phyloP scores from a whole-genome alignment of 2,888 invertebrate species.

The Alentia gelatinosa region DNA sequence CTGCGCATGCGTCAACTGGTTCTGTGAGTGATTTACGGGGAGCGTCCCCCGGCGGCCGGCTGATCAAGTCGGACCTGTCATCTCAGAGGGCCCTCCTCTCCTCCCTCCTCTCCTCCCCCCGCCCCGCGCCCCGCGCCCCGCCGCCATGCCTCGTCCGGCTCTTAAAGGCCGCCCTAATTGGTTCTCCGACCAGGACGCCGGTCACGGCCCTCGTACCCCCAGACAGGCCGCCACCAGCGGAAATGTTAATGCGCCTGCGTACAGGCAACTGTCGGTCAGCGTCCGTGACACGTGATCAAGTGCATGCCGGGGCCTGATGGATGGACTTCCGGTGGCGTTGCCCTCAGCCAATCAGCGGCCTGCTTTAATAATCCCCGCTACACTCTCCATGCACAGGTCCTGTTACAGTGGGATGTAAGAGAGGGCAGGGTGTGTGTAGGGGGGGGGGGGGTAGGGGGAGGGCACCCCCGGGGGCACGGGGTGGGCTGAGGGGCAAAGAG shows the following conservation, averaged over 20 bases:
- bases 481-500: neutral
- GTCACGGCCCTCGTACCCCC: neutral
- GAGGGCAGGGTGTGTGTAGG: neutral
- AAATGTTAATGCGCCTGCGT: neutral
- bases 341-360: neutral
- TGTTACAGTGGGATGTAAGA: neutral
- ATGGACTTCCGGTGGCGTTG: neutral
- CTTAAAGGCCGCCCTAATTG: conserved; percentile 7
- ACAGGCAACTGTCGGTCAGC: conserved; percentile 8
- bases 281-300: conserved; percentile 36
- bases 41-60: neutral
- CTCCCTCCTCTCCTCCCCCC: neutral
- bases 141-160: neutral
- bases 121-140: neutral
- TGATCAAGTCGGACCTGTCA: neutral
- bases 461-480: neutral
- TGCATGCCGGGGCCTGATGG: neutral
- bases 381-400: too few species aligned
- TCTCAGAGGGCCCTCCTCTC: neutral
- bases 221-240: too few species aligned
- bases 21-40: neutral
- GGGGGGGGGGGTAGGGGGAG: neutral
- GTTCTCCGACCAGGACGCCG: neutral
- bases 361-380: too few species aligned
- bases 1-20: neutral